phyloP scores from a whole-genome alignment of 2,113 vertebrate species.

The Egretta garzetta region DNA sequence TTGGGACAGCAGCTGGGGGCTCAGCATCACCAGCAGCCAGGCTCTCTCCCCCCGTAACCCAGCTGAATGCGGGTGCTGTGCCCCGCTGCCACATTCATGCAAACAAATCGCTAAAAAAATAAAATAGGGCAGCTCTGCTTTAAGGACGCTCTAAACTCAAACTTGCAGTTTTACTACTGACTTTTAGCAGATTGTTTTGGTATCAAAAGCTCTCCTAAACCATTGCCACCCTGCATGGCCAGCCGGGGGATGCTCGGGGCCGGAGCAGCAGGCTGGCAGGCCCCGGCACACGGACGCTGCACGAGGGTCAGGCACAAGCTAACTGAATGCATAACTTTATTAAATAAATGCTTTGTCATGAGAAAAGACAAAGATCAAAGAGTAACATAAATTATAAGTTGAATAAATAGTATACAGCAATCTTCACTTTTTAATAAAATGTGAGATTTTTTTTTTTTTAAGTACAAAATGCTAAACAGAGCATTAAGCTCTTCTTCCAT shows the following conservation, averaged over 20 bases:
- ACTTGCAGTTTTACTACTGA: background rate
- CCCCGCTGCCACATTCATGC: background rate
- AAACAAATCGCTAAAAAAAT: background rate
- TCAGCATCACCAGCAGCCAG: background rate
- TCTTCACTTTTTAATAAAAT: conserved; percentile 98
- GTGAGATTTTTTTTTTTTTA: conserved; percentile 87
- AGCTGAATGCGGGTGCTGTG: rapidly evolving
- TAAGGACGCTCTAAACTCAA: background rate
- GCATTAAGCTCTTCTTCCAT: conserved; percentile 85
- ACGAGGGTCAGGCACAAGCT: conserved; percentile 60
- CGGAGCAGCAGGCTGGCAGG: background rate
- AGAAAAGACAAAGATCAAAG: conserved; percentile 99
- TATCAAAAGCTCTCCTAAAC: background rate
- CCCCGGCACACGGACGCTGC: background rate
- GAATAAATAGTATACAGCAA: conserved; percentile 99
- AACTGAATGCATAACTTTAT: conserved; percentile 99
- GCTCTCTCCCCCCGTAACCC: background rate
- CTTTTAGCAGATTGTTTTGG: background rate
- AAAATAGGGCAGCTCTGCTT: background rate
- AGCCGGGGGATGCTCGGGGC: rapidly evolving
- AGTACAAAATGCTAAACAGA: conserved; percentile 96
- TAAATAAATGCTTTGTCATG: conserved; percentile 99
- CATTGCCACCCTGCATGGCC: rapidly evolving
- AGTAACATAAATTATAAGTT: conserved; percentile 99
- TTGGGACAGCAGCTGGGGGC: background rate